A percentile compares a stretch with the other conserved stretches of the same genome.
phyloP scores from a whole-genome alignment of 2,888 invertebrate genomes.

The Caenorhabditis japonica region DNA sequence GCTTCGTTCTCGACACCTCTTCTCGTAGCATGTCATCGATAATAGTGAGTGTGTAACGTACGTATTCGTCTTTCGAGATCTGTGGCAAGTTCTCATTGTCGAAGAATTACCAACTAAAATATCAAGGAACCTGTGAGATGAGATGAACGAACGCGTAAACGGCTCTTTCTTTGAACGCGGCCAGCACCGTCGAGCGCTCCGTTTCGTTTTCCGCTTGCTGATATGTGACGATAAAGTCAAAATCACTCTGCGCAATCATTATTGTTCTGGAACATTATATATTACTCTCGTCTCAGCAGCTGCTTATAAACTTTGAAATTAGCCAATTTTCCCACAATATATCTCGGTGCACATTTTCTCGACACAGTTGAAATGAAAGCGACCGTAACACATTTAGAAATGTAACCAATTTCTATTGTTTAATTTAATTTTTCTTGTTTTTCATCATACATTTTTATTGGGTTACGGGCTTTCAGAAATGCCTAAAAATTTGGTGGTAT shows the following conservation, averaged over 20 bases:
- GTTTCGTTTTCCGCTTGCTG: constrained; percentile 25
- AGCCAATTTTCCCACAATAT: too few relatives aligned
- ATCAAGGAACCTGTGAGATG: constrained; percentile 45
- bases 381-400: too few relatives aligned
- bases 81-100: not conserved
- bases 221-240: constrained; percentile 49
- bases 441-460: too few relatives aligned
- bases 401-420: too few relatives aligned
- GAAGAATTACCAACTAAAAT: not conserved
- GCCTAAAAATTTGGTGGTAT: too few relatives aligned
- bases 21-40: constrained; percentile 46
- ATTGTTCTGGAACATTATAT: constrained; percentile 24
- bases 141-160: constrained; percentile 49
- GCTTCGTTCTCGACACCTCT: constrained; percentile 27
- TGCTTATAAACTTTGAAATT: too few relatives aligned
- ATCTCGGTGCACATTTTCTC: too few relatives aligned
- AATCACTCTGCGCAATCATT: constrained; percentile 48
- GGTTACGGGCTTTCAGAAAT: too few relatives aligned
- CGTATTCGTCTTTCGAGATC: constrained; percentile 48
- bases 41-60: constrained; percentile 34
- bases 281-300: too few relatives aligned
- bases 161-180: constrained; percentile 37
- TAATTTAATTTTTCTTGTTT: too few relatives aligned
- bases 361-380: too few relatives aligned
- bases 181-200: constrained; percentile 27